Base-by-base conservation (phyloP, 2,888 invertebrate species). In the Lycophotia porphyrea region DNA sequence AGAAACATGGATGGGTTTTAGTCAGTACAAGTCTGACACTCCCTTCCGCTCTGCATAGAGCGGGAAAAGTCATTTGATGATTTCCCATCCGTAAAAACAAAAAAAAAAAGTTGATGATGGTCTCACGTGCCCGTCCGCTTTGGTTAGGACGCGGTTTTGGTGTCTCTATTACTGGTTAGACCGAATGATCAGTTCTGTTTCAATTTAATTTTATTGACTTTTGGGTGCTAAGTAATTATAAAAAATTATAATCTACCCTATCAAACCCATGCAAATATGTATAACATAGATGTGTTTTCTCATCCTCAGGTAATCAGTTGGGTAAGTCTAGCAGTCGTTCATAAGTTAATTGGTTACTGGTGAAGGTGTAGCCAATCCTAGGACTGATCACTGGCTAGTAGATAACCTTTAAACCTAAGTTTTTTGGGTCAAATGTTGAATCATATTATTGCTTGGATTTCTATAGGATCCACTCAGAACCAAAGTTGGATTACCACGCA, bases 281-380 rank as follows among this genome's bases (percentile, higher is more conserved):
- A 65, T 83, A 74, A 83, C 58, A 78, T 4, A 36, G 27, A 67
- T 13, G 61, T 78, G 69, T 83, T 83, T 71, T 79, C 55, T 58
- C 66, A 58, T 70, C 71, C 76, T 68, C 78, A 82, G 86, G 78
- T 88, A 77, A 76, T 82, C 78, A 89, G 90, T 74, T 82, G 82
- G 81, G 79, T 84, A 74, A 76, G 81, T 84, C 13, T 31, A 27
- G 61, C 78, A 82, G 71, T 74, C 27, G 11, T 42, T 70, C 4
- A 64, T 74, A 55, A n/a, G 27, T 58, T 65, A n/a, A 80, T 15
- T 27, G 44, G 55, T 21, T n/a, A 18, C 8, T 49, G 74, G 64
- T 78, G 27, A 34, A 42, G 42, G 49, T 36, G 0, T n/a, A 58
- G 77, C 77, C 77, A 55, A 13, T 76, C 63, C 55, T 42, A 81